These are phyloP conservation scores for Cotesia chilonis DNA, from an alignment of 1,140 invertebrate genomes.

Conservation along the genomic window DNA sequence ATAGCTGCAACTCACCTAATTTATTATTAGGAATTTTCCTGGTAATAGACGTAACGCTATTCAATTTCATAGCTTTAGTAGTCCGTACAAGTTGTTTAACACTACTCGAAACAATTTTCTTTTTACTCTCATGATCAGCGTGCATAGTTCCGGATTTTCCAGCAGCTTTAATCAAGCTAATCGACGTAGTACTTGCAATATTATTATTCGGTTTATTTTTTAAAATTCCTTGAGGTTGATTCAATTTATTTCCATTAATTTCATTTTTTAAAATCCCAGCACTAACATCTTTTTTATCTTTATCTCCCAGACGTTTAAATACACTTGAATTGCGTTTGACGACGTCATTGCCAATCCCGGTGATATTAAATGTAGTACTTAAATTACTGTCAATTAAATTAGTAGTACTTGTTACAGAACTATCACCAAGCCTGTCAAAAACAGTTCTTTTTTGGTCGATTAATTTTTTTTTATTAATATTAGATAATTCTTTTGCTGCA, in stretches of 20 bases:
- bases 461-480: constrained; percentile 54
- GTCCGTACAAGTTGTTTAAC: constrained; percentile 50
- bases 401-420: constrained; percentile 63
- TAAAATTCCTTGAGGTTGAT: constrained; percentile 51
- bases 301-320: constrained; percentile 62
- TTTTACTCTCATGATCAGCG: constrained; percentile 61
- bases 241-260: not conserved
- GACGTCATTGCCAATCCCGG: constrained; percentile 57
- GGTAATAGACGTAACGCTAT: constrained; percentile 26
- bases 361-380: constrained; percentile 58
- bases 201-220: constrained; percentile 46
- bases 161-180: constrained; percentile 37
- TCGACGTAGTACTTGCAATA: constrained; percentile 37
- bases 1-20: constrained; percentile 50
- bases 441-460: constrained; percentile 60
- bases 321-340: constrained; percentile 57
- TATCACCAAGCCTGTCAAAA: constrained; percentile 64
- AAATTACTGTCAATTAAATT: constrained; percentile 49
- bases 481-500: constrained; percentile 52
- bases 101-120: constrained; percentile 47
- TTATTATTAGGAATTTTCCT: constrained; percentile 48
- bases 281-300: constrained; percentile 53
- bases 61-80: constrained; percentile 46
- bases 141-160: constrained; percentile 58
- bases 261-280: constrained; percentile 55